phyloP scores from a whole-genome alignment of 1,140 invertebrate genomes.

The Papilio xuthus region DNA sequence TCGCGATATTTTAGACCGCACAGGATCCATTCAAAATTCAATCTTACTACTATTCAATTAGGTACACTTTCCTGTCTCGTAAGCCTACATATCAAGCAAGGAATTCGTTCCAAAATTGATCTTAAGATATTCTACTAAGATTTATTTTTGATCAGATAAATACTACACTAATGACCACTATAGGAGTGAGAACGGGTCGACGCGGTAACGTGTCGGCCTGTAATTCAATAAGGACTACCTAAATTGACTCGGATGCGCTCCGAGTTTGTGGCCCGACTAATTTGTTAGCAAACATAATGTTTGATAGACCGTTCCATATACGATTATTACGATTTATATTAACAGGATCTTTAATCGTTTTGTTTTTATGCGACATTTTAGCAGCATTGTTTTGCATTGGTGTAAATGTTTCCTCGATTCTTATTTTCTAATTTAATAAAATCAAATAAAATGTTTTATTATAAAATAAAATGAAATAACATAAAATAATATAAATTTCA shows the following conservation, averaged over 20 bases:
- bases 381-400: too few species aligned
- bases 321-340: constrained; percentile 30
- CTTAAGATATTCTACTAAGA: constrained; percentile 42
- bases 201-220: constrained; percentile 68
- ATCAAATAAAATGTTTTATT: too few species aligned
- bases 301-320: constrained; percentile 53
- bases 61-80: constrained; percentile 37
- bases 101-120: constrained; percentile 39
- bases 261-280: constrained; percentile 66
- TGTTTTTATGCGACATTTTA: too few species aligned
- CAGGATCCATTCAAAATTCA: constrained; percentile 29
- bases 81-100: constrained; percentile 11
- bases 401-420: too few species aligned
- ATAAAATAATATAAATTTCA: too few species aligned
- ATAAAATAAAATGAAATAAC: too few species aligned
- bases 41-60: constrained; percentile 32
- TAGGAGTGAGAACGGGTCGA: constrained; percentile 50
- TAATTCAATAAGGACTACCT: constrained; percentile 77
- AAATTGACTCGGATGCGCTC: constrained; percentile 76
- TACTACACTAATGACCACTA: constrained; percentile 45
- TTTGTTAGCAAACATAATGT: constrained; percentile 75
- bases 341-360: background rate
- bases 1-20: constrained; percentile 45
- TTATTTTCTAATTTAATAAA: too few species aligned
- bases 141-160: constrained; percentile 42